These are phyloP conservation scores for Philaethria dido DNA, from an alignment of 2,888 invertebrate genomes.

Conservation along the genomic window DNA sequence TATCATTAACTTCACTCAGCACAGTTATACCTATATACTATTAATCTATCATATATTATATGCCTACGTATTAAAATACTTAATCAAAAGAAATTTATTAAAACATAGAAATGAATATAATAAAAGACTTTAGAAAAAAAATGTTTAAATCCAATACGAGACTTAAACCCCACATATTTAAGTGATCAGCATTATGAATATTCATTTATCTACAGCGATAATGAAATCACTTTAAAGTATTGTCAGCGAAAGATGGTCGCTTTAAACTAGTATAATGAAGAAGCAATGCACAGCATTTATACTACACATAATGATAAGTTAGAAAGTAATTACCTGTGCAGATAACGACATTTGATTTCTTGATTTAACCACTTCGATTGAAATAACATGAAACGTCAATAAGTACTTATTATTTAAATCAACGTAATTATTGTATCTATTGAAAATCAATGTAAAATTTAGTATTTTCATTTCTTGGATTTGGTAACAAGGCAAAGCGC, in stretches of 20 bases:
- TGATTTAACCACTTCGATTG: not conserved
- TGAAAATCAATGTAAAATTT: too few relatives aligned
- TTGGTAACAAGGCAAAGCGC: too few relatives aligned
- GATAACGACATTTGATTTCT: not conserved
- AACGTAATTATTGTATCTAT: too few relatives aligned
- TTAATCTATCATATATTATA: too few relatives aligned
- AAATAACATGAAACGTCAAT: too few relatives aligned
- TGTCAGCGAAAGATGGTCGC: constrained; percentile 15
- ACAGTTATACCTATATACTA: too few relatives aligned
- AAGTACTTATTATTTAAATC: too few relatives aligned
- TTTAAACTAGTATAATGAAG: constrained; percentile 1
- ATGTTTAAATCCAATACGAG: not conserved
- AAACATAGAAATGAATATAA: not conserved
- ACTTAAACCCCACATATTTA: constrained; percentile 2
- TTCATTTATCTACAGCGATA: constrained; percentile 7
- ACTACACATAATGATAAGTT: not conserved
- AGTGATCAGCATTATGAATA: constrained; percentile 19
- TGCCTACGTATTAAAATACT: too few relatives aligned
- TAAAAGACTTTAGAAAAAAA: not conserved
- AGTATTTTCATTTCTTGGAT: too few relatives aligned
- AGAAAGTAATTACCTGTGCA: not conserved
- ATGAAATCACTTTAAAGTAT: constrained; percentile 3
- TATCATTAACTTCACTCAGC: too few relatives aligned
- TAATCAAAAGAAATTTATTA: not conserved
- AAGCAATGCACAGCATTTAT: not conserved